Base-by-base conservation (phyloP, 2,888 invertebrate genomes). In the Dryomyza anilis region DNA sequence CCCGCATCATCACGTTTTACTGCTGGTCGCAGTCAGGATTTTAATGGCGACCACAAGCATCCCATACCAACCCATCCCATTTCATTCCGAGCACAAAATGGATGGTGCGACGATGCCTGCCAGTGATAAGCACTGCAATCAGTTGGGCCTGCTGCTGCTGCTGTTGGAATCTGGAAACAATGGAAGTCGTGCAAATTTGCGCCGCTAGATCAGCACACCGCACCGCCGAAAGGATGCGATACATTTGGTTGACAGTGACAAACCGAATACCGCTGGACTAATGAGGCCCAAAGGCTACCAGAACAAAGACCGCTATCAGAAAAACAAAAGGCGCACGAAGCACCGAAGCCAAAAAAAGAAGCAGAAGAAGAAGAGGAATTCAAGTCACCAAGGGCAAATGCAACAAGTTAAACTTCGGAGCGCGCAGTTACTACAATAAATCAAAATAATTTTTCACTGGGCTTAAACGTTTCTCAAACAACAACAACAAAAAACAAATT, bases 171-270 rank as follows among this genome's bases (percentile, higher is more conserved):
- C 48, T 16, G 29, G 8, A 21, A 48, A 52, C 64, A 61, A 62
- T 67, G 61, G 46, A 53, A 61, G 56, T 67, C 67, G 64, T 67
- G 67, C 67, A 58, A 57, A 64, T 33, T 59, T 48, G 45, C 39
- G 5, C 14, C 21, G 14, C 19, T 5, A 21, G n/a, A 25, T n/a
- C n/a, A 33, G 29, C n/a, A 27, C 14, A 19, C 63, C 25, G 10
- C 19, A 30, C 46, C 36, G 56, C 36, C 55, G n/a, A 29, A 48
- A 46, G 57, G 43, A 52, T 53, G 30, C 23, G 19, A 39, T n/a
- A n/a, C 21, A 29, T 27, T 10, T 19, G 46, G 55, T 27, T 67
- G 67, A 61, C 64, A 53, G 60, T 60, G 59, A 66, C 62, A 66
- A 66, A 66, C 39, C 36, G 50, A 63, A 60, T 48, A 48, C 19